Evolutionary conservation across 2,797 vertebrate genomes (phyloP).

Genomic region (Crocodylus rhombifer): DNA sequence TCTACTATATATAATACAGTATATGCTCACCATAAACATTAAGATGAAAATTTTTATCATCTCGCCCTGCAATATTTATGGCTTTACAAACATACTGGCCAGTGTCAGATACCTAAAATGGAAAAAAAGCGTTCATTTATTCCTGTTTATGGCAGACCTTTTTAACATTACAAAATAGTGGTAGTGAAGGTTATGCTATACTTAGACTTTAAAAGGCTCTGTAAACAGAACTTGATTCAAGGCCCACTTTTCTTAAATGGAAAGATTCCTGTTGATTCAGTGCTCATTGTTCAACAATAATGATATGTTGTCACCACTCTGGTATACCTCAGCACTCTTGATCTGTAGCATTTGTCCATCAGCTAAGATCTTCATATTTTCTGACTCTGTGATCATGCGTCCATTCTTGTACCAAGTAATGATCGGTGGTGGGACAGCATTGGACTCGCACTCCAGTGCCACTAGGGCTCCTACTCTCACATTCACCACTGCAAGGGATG

Average conservation of each 20-base stretch:
- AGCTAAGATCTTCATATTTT: constrained; percentile 81
- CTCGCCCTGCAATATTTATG: constrained; percentile 92
- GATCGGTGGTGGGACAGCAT: constrained; percentile 91
- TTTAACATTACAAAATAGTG: background rate
- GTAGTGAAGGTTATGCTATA: background rate
- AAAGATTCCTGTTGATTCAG: background rate
- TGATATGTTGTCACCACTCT: background rate
- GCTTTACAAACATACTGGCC: constrained; percentile 97
- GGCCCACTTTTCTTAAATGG: background rate
- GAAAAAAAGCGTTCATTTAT: constrained; percentile 39
- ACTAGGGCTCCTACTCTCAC: constrained; percentile 85
- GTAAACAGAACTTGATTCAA: background rate
- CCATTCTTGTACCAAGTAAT: constrained; percentile 96
- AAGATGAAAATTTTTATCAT: constrained; percentile 96
- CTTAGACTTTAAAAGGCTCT: background rate
- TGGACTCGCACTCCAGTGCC: constrained; percentile 90
- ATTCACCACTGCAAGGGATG: constrained; percentile 85
- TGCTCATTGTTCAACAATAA: background rate
- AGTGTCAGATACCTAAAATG: constrained; percentile 92
- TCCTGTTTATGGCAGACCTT: background rate
- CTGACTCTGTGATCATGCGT: constrained; percentile 81
- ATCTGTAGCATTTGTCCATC: constrained; percentile 87
- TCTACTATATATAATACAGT: constrained; percentile 14
- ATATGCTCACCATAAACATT: constrained; percentile 90
- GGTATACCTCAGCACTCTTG: constrained; percentile 87